These are phyloP conservation scores for Sisor rabdophorus DNA, from an alignment of 2,113 vertebrate genomes.

Conservation along the genomic window DNA sequence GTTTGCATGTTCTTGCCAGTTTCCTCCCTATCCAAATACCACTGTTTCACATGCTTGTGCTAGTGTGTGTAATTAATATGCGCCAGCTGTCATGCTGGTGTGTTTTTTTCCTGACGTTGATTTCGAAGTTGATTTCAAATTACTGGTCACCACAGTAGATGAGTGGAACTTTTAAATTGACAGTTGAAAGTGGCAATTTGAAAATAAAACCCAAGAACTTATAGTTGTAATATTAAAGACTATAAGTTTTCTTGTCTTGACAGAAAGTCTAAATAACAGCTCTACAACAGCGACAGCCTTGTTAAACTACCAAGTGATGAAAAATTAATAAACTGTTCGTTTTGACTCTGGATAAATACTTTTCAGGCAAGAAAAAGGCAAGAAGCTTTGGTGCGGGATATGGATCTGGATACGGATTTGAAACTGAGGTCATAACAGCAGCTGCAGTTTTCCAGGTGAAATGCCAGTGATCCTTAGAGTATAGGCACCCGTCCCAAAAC, in stretches of 20 bases:
- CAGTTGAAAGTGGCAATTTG: constrained; percentile 33
- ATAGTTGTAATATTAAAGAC: constrained; percentile 8
- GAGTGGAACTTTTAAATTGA: constrained; percentile 37
- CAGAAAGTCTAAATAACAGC: constrained; percentile 2
- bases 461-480: constrained; percentile 40
- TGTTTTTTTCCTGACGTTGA: constrained; percentile 17
- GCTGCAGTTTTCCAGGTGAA: constrained; percentile 32
- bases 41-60: constrained; percentile 25
- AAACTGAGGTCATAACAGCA: not conserved
- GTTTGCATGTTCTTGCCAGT: too few species aligned
- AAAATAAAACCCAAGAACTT: constrained; percentile 34
- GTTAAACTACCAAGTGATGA: constrained; percentile 28
- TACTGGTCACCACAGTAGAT: constrained; percentile 10
- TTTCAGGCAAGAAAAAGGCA: too few species aligned
- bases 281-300: not conserved
- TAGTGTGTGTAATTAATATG: constrained; percentile 44
- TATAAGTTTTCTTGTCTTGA: constrained; percentile 3
- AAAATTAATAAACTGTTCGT: constrained; percentile 40
- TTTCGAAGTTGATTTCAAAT: constrained; percentile 23
- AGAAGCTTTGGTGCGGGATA: not conserved
- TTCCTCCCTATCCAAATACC: constrained; percentile 15
- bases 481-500: constrained; percentile 37
- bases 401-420: not conserved
- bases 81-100: constrained; percentile 43
- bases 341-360: too few species aligned